These are phyloP conservation scores for Pseudotriccus pelzelni DNA, from an alignment of 2,797 vertebrate genomes.

Conservation along the genomic window DNA sequence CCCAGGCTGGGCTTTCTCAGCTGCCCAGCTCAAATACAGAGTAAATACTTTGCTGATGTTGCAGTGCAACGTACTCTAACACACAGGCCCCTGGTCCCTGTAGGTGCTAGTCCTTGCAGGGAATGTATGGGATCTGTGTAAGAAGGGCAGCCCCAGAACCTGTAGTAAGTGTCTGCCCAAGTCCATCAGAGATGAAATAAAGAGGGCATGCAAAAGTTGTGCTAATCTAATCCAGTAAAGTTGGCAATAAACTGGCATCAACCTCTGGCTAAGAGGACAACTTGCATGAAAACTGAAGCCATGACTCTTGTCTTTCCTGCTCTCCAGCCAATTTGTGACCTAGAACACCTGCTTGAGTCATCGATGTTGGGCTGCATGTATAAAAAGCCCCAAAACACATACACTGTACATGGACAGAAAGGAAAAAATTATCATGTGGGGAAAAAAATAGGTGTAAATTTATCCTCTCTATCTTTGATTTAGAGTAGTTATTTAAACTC, in stretches of 20 bases:
- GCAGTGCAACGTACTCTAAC: neutral
- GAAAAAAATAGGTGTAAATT: neutral
- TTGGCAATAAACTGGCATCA: neutral
- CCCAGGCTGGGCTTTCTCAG: neutral
- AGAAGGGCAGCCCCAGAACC: neutral
- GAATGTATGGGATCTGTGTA: neutral
- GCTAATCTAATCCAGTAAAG: neutral
- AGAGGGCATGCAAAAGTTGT: neutral
- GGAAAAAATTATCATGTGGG: neutral
- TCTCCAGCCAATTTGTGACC: neutral
- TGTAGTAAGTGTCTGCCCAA: neutral
- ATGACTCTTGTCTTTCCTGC: neutral
- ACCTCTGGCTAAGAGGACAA: neutral
- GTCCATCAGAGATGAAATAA: neutral
- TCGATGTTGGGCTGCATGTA: neutral
- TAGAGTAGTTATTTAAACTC: neutral
- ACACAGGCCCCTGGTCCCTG: accelerated
- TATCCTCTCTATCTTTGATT: neutral
- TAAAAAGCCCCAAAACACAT: neutral
- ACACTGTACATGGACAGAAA: neutral
- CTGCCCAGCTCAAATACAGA: neutral
- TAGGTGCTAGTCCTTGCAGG: neutral
- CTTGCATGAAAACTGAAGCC: neutral
- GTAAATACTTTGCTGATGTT: neutral
- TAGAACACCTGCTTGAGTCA: neutral